Percentiles rank a stretch among this genome's conserved stretches.
Evolutionary conservation across 92 coral and sea anemone genomes (phyloP).

Genomic region (Phymanthus crucifer): DNA sequence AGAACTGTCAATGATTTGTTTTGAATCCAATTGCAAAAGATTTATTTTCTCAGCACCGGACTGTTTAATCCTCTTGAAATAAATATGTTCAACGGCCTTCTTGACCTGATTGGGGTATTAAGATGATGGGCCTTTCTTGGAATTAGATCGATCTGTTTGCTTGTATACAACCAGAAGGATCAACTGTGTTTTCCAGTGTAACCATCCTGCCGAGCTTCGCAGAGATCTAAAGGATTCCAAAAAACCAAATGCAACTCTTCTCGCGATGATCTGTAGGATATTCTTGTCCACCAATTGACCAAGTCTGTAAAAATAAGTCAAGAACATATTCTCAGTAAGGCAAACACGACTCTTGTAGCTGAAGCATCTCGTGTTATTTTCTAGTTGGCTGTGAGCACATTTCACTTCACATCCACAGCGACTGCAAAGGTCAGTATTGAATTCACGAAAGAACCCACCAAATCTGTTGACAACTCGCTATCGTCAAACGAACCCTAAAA

Average conservation of each 20-base stretch:
- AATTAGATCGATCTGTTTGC: neutral
- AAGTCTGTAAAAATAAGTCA: too few relatives aligned
- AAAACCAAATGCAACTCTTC: too few relatives aligned
- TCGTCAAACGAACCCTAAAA: neutral
- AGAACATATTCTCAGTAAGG: too few relatives aligned
- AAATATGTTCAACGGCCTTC: slow-evolving; percentile 1
- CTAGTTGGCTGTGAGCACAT: too few relatives aligned
- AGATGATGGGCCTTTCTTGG: neutral
- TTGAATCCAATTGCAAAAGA: too few relatives aligned
- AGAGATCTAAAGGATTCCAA: too few relatives aligned
- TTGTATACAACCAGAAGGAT: neutral
- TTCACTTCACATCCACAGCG: neutral
- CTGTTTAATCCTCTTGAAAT: neutral
- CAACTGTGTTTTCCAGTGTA: neutral
- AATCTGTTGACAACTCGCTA: neutral
- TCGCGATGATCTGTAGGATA: too few relatives aligned
- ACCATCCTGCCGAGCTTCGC: neutral
- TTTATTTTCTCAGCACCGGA: slow-evolving; percentile 24
- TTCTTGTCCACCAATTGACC: too few relatives aligned
- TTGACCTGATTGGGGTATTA: neutral
- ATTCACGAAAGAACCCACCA: neutral
- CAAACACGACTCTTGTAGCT: too few relatives aligned
- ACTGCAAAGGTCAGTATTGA: neutral
- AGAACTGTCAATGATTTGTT: too few relatives aligned
- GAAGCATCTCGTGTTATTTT: too few relatives aligned